Percentiles rank a stretch among this genome's conserved stretches.
These are phyloP conservation scores for Labrus mixtus DNA, from an alignment of 2,113 vertebrate species.

Conservation along the genomic window DNA sequence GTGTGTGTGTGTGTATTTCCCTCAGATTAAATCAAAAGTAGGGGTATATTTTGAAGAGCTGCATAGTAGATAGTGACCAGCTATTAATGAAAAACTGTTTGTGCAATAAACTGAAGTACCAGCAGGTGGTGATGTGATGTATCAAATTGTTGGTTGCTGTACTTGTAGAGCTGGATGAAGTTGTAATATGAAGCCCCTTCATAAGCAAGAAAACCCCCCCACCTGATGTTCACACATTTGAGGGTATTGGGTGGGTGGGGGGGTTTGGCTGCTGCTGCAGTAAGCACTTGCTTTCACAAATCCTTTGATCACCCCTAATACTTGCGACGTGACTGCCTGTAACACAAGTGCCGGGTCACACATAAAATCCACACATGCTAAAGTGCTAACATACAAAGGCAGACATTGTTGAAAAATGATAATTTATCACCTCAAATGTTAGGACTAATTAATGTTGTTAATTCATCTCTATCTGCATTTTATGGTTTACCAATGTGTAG, in stretches of 20 bases:
- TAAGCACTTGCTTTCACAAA: not conserved
- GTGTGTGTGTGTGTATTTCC: too few species aligned
- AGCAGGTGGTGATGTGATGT: slow-evolving; percentile 70
- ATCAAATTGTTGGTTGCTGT: slow-evolving; percentile 19
- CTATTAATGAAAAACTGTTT: not conserved
- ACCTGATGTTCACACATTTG: slow-evolving; percentile 17
- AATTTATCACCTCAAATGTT: not conserved
- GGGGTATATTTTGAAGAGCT: not conserved
- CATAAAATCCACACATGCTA: slow-evolving; percentile 8
- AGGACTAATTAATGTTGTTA: not conserved
- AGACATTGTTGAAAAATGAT: not conserved
- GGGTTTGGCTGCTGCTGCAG: not conserved
- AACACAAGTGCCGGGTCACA: slow-evolving; percentile 6
- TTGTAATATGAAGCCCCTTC: slow-evolving; percentile 5
- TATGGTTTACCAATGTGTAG: not conserved
- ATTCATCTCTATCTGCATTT: not conserved
- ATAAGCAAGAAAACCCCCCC: not conserved
- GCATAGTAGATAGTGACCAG: not conserved
- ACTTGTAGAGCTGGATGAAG: not conserved
- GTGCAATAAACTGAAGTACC: slow-evolving; percentile 28
- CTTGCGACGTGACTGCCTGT: not conserved
- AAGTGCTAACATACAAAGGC: not conserved
- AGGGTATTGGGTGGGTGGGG: not conserved
- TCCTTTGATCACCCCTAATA: slow-evolving; percentile 23
- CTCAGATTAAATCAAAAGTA: not conserved